These are phyloP conservation scores for Scomberomorus guttatus DNA, from an alignment of 2,797 vertebrate species.

Conservation along the genomic window DNA sequence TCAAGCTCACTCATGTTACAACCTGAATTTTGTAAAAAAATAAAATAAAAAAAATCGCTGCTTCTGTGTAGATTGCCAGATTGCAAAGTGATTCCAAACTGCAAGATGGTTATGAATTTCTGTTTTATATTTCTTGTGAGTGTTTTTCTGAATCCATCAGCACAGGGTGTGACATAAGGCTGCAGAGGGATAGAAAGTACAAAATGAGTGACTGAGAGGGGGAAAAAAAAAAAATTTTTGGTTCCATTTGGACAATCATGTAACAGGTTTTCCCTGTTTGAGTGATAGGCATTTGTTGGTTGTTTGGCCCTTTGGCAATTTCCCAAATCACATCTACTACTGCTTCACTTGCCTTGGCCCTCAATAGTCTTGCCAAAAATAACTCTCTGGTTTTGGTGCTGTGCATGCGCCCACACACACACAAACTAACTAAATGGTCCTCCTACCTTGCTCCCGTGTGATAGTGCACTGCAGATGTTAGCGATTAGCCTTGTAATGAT, in stretches of 20 bases:
- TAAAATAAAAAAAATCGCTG: too few relatives aligned
- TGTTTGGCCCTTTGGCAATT: constrained; percentile 50
- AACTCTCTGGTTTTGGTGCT: constrained; percentile 26
- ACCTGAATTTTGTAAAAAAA: background rate
- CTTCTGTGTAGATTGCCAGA: background rate
- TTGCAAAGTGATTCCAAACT: background rate
- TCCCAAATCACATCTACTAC: constrained; percentile 43
- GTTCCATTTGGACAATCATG: constrained; percentile 24
- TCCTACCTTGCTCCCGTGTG: constrained; percentile 39
- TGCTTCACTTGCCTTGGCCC: constrained; percentile 42
- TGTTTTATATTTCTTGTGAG: background rate
- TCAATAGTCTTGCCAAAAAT: constrained; percentile 54
- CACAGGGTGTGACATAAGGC: background rate
- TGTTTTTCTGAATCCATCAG: constrained; percentile 25
- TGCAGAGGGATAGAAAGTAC: constrained; percentile 15
- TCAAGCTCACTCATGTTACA: background rate
- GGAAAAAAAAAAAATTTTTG: constrained; percentile 23
- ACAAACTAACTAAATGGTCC: constrained; percentile 48
- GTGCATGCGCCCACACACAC: constrained; percentile 32
- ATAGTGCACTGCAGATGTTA: constrained; percentile 57
- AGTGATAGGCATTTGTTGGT: constrained; percentile 47
- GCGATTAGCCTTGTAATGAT: constrained; percentile 65
- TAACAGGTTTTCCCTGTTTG: constrained; percentile 41
- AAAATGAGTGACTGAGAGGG: constrained; percentile 17
- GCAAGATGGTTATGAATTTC: background rate